A percentile compares a stretch with the other conserved stretches of the same genome.
These are phyloP conservation scores for Sesamia nonagrioides DNA, from an alignment of 1,140 invertebrate genomes.

Conservation along the genomic window DNA sequence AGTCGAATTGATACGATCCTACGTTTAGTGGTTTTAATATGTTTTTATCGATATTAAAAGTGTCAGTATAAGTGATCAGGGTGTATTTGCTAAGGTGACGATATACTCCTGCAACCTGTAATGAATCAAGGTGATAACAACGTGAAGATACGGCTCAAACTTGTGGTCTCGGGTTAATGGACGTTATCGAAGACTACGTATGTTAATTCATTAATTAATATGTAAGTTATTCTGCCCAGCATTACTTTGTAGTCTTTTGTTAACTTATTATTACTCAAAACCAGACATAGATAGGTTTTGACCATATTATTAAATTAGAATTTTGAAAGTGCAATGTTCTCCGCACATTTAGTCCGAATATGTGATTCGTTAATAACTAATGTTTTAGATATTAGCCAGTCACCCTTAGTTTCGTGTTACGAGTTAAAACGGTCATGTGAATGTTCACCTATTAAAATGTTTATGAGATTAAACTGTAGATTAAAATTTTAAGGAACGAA, in stretches of 20 bases:
- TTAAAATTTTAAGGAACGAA: slow-evolving; percentile 39
- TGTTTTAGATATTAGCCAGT: slow-evolving; percentile 61
- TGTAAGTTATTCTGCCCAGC: slow-evolving; percentile 76
- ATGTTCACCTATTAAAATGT: slow-evolving; percentile 34
- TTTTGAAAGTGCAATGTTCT: slow-evolving; percentile 48
- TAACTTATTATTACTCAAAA: slow-evolving; percentile 64
- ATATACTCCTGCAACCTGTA: slow-evolving; percentile 78
- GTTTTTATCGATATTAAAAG: slow-evolving; percentile 45
- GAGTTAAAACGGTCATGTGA: slow-evolving; percentile 49
- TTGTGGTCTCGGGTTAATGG: slow-evolving; percentile 86
- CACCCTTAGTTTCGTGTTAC: slow-evolving; percentile 66
- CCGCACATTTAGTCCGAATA: slow-evolving; percentile 49
- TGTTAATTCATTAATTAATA: slow-evolving; percentile 81
- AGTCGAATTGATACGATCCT: slow-evolving; percentile 21
- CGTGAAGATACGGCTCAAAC: slow-evolving; percentile 73
- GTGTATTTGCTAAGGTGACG: slow-evolving; percentile 61
- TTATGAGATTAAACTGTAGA: slow-evolving; percentile 21
- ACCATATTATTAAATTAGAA: slow-evolving; percentile 44
- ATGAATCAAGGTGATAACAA: slow-evolving; percentile 61
- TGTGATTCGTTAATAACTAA: slow-evolving; percentile 53
- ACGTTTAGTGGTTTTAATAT: slow-evolving; percentile 40
- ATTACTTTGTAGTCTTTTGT: slow-evolving; percentile 66
- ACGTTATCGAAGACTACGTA: slow-evolving; percentile 80
- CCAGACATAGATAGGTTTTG: slow-evolving; percentile 80
- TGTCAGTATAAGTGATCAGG: slow-evolving; percentile 33